Evolutionary conservation across 2,113 vertebrate genomes (phyloP).

Genomic region (Heptranchias perlo): DNA sequence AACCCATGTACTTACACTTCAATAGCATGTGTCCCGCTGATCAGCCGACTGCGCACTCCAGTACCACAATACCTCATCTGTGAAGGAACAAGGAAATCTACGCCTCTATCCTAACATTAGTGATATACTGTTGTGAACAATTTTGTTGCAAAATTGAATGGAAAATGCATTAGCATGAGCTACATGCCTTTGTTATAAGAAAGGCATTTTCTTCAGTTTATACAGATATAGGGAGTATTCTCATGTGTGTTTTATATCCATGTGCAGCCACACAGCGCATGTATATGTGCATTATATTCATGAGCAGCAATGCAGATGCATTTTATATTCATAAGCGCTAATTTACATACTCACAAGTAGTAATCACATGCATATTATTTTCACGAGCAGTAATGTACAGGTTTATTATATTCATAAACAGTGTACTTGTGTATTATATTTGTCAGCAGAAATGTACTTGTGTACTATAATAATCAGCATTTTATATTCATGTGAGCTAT

Average conservation of each 20-base stretch:
- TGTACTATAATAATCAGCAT: not conserved
- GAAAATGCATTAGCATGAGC: not conserved
- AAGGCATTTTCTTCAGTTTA: not conserved
- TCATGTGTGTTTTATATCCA: not conserved
- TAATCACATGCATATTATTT: not conserved
- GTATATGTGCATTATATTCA: not conserved
- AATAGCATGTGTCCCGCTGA: not conserved
- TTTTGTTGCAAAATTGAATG: not conserved
- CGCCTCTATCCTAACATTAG: not conserved
- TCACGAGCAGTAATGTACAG: not conserved
- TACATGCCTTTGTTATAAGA: not conserved
- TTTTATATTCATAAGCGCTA: not conserved
- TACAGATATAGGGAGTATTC: not conserved
- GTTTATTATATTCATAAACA: not conserved
- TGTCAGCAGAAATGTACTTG: not conserved
- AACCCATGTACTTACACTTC: not conserved
- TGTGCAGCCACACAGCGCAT: not conserved
- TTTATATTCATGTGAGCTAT: not conserved
- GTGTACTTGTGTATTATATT: not conserved
- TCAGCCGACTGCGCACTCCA: not conserved
- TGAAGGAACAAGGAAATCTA: not conserved
- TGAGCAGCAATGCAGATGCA: not conserved
- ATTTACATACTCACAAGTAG: not conserved
- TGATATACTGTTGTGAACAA: too few species aligned
- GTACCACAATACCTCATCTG: not conserved